Conservation (phyloP, 2,888 invertebrate genomes). For the Euclidia mi region DNA sequence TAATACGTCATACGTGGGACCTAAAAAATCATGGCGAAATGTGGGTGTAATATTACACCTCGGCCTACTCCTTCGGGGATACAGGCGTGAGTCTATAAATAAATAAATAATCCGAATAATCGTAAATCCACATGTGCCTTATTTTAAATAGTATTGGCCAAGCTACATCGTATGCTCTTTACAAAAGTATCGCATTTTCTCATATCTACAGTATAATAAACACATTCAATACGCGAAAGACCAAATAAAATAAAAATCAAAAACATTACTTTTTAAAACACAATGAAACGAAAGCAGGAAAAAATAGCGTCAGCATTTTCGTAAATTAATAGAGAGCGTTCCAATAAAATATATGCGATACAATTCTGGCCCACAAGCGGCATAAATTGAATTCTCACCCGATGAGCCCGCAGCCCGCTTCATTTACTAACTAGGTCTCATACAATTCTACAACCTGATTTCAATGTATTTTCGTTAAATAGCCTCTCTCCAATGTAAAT, state of each 20-base stretch:
- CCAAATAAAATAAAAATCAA: background rate
- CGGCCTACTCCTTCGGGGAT: too few species aligned
- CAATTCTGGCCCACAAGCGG: conserved; percentile 63
- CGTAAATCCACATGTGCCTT: too few species aligned
- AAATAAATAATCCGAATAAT: too few species aligned
- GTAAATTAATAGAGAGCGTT: conserved; percentile 53
- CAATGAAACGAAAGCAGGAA: conserved; percentile 43
- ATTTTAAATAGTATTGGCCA: too few species aligned
- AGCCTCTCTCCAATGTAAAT: conserved; percentile 34
- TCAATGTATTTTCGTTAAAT: conserved; percentile 48
- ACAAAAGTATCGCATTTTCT: too few species aligned
- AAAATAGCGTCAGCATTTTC: conserved; percentile 61
- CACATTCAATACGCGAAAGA: too few species aligned
- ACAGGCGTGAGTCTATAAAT: too few species aligned
- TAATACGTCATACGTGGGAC: too few species aligned
- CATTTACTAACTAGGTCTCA: conserved; percentile 71
- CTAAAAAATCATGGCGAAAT: too few species aligned
- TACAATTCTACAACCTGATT: conserved; percentile 54
- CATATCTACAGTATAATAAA: too few species aligned
- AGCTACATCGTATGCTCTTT: too few species aligned
- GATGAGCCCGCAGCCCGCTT: conserved; percentile 60
- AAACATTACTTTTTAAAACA: conserved; percentile 14
- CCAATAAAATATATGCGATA: conserved; percentile 56
- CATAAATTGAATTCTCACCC: conserved; percentile 65
- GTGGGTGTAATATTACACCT: too few species aligned